A percentile compares a stretch with the other conserved stretches of the same genome.
These are phyloP conservation scores for Microtus agrestis DNA, from an alignment of 2,797 vertebrate species.

Conservation along the genomic window DNA sequence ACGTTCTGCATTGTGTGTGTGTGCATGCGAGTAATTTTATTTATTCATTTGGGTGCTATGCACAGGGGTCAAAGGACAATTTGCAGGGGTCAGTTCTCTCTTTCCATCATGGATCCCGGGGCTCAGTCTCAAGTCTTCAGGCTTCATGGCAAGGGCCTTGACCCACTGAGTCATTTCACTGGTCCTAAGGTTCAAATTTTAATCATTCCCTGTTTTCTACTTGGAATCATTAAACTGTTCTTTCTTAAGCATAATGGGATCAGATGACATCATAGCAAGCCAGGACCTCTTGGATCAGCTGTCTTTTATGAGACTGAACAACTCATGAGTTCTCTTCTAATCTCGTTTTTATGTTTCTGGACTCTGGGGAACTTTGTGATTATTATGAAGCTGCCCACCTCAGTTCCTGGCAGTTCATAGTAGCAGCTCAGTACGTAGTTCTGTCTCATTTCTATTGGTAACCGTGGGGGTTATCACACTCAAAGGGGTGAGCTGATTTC, in stretches of 20 bases:
- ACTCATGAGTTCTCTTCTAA: not conserved
- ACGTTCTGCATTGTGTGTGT: not conserved
- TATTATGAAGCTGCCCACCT: not conserved
- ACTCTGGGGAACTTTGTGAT: not conserved
- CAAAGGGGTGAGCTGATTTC: not conserved
- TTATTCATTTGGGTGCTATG: not conserved
- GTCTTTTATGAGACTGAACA: not conserved
- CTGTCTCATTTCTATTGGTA: constrained; percentile 33
- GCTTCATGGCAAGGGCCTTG: not conserved
- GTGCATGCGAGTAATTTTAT: not conserved
- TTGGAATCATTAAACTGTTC: not conserved
- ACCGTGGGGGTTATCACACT: not conserved
- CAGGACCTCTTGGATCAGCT: not conserved
- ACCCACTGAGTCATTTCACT: not conserved
- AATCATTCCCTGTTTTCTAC: not conserved
- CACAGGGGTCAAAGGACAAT: not conserved
- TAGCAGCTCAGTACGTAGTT: not conserved
- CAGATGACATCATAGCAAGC: not conserved
- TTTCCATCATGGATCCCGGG: not conserved
- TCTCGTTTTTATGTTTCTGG: not conserved
- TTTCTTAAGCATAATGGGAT: not conserved
- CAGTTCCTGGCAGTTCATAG: not conserved
- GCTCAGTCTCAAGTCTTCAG: not conserved
- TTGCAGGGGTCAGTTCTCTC: not conserved
- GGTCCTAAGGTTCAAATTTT: not conserved